Percentiles rank a stretch among this genome's conserved stretches.
phyloP scores from a whole-genome alignment of 1,140 invertebrate genomes.

The Tetragonula clypearis region DNA sequence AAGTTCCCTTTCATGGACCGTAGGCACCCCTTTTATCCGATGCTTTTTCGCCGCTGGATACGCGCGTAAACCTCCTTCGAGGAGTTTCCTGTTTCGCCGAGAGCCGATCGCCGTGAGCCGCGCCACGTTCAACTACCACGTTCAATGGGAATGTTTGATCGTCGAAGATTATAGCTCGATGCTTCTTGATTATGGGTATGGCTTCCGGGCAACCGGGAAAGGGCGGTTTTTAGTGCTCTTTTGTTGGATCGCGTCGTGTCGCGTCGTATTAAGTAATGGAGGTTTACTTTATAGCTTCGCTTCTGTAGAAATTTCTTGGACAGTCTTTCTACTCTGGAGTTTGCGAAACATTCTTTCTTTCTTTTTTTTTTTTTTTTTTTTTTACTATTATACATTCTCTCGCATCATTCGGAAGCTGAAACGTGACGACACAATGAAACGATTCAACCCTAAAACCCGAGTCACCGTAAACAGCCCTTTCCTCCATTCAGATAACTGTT shows the following conservation, averaged over 20 bases:
- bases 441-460: background rate
- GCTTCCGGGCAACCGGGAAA: background rate
- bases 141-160: constrained; percentile 10
- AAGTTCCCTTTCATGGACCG: constrained; percentile 51
- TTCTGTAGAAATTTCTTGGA: background rate
- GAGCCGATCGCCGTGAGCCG: background rate
- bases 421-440: background rate
- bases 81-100: background rate
- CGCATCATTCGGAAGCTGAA: too few relatives aligned
- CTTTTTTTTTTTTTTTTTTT: too few relatives aligned
- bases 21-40: constrained; percentile 55
- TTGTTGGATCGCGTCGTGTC: background rate
- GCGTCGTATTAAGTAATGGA: background rate
- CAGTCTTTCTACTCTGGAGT: too few relatives aligned
- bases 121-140: background rate
- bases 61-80: constrained; percentile 47
- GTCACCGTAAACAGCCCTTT: background rate
- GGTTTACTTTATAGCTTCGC: background rate
- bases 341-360: too few relatives aligned
- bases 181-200: background rate
- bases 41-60: constrained; percentile 41
- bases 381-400: too few relatives aligned
- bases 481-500: background rate
- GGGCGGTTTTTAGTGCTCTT: background rate
- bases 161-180: background rate